Base-by-base conservation (phyloP, 2,113 vertebrate species). In the Rhea pennata region DNA sequence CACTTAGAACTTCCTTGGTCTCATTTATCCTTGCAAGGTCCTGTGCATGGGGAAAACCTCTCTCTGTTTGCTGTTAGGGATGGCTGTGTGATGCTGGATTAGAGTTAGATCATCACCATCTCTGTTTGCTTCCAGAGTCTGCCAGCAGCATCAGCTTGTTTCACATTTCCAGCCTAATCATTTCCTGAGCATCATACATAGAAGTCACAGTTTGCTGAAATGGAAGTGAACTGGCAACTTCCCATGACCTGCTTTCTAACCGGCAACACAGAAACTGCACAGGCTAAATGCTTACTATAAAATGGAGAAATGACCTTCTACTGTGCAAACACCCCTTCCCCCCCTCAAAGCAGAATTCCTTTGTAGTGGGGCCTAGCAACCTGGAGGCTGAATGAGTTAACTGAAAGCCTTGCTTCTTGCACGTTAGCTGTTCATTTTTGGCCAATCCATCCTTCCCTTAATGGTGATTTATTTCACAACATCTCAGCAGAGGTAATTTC, bases 401-500 rank as follows among this genome's bases (percentile, higher is more conserved):
- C 31, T 36, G 69, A 24, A 61, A 36, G 69, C 44, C 20, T 59
- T 1, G 0, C 48, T 67, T 74, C 50, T 74, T 2, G 0, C 9
- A 4, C 31, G 58, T 86, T 82, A 86, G 72, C 69, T 92, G 36
- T 51, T 88, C 54, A n/a, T 59, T 92, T 87, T 39, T 83, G 85
- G 85, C 82, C 79, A 86, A 86, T 90, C 79, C 83, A 84, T 90
- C 79, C 69, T 84, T 77, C 75, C 56, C 46, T 90, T 93, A 89
- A 91, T 80, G 56, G 59, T 93, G 95, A 94, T 86, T 92, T 94
- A 95, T 86, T 79, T 83, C 76, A 56, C 92, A 86, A 1, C 88
- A 75, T 78, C 79, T 89, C 90, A 88, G 92, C 92, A 93, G 79
- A 90, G 76, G 83, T 67, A 46, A 96, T 96, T 97, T 93, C 88